phyloP scores from a whole-genome alignment of 2,888 invertebrate genomes.

The Drosophila mimetica region DNA sequence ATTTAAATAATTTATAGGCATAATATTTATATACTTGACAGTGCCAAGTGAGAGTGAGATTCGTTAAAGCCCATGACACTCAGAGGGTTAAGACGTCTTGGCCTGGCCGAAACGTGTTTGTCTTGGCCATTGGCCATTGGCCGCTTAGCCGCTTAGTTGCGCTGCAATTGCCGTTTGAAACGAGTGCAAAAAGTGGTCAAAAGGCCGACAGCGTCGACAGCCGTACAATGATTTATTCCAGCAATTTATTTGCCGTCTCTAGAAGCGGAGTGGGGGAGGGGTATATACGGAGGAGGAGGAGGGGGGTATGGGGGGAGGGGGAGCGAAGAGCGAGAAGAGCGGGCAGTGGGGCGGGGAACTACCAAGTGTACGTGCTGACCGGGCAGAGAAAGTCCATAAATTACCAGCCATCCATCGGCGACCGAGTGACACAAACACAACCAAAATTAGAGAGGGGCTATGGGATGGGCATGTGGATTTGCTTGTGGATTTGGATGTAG shows the following conservation, averaged over 20 bases:
- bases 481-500: neutral
- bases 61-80: neutral
- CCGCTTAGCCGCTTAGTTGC: constrained; percentile 20
- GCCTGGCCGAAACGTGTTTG: constrained; percentile 10
- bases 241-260: constrained; percentile 76
- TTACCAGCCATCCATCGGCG: constrained; percentile 61
- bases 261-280: constrained; percentile 13
- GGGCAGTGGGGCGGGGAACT: constrained; percentile 1
- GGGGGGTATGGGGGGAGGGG: neutral
- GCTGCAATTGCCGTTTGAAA: constrained; percentile 63
- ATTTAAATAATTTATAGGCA: too few species aligned
- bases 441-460: constrained; percentile 5
- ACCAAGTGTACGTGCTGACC: constrained; percentile 45
- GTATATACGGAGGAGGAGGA: too few species aligned
- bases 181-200: constrained; percentile 77
- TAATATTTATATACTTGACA: too few species aligned
- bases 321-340: constrained; percentile 43
- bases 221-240: constrained; percentile 78
- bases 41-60: too few species aligned
- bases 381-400: constrained; percentile 82
- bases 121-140: constrained; percentile 35
- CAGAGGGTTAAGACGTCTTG: constrained; percentile 18
- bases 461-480: constrained; percentile 4
- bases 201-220: constrained; percentile 63
- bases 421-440: constrained; percentile 70